Conservation (phyloP, 2,888 invertebrate species). For the Polyommatus iphigenia region DNA sequence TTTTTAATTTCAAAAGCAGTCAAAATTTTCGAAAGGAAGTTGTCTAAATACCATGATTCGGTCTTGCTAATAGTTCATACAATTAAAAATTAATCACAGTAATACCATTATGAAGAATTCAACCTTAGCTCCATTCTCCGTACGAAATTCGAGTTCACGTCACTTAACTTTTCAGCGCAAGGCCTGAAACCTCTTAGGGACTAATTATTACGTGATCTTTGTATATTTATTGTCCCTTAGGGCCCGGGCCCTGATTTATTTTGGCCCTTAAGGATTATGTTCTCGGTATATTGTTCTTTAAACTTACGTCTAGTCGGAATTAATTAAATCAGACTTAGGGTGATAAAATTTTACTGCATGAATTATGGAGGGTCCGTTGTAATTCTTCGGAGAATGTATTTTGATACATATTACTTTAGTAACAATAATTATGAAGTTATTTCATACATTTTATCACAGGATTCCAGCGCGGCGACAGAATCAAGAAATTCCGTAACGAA, state of each 20-base stretch:
- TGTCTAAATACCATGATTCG: too few species aligned
- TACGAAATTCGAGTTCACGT: background rate
- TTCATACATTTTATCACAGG: too few species aligned
- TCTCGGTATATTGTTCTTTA: constrained; percentile 1
- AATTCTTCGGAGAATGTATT: background rate
- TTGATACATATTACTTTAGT: background rate
- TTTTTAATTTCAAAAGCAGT: too few species aligned
- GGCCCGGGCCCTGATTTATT: background rate
- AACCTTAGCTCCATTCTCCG: background rate
- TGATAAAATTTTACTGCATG: constrained; percentile 42
- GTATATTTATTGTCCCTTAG: background rate
- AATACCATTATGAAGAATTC: too few species aligned
- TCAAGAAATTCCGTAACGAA: too few species aligned
- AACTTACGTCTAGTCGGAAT: constrained; percentile 22
- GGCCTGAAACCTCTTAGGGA: constrained; percentile 2
- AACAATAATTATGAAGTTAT: too few species aligned
- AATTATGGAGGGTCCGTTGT: background rate
- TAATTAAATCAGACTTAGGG: constrained; percentile 34
- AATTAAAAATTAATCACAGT: too few species aligned
- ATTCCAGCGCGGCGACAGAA: too few species aligned
- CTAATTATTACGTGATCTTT: constrained; percentile 14
- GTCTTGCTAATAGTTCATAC: too few species aligned
- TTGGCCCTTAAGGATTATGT: constrained; percentile 9
- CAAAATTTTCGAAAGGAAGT: too few species aligned
- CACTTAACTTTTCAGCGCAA: background rate